Base-by-base conservation (phyloP, 2,797 vertebrate species). In the Pristis pectinata region DNA sequence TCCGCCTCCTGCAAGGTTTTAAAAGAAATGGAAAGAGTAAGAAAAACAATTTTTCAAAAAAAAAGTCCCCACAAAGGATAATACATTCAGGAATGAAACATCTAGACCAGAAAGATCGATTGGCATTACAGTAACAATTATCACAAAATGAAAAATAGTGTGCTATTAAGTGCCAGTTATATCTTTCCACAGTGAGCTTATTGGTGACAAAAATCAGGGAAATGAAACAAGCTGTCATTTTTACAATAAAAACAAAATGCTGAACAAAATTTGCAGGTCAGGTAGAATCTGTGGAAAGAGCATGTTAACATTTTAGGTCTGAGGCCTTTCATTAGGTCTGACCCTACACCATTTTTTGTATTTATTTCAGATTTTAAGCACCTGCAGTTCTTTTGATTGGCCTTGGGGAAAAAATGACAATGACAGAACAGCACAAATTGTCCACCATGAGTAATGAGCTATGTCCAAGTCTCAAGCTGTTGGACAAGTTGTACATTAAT, bases 1-100 rank as follows among this genome's bases (percentile, higher is more conserved):
- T 98, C 98, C 67, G 98, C 98, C 96, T 99, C 99, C 99, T 99
- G 95, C 49, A 92, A 91, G n/a, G 93, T 49, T 72, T 67, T 79
- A 94, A 82, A 72, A 93, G n/a, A 49, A 83, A 9, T 3, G 10
- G 53, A 53, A 72, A 24, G 27, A 74, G 24, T 24, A 74, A 64
- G 0, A 17, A 37, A 80, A 11, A 56, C 13, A 37, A 41, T 37
- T 41, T 67, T 67, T 72, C 13, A 4, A 3, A 49, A 94, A 94
- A 64, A 49, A 67, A n/a, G 85, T 53, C 30, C 0, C 83, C 83
- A 15, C 11, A 56, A 27, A 64, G 9, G 7, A 30, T 74, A 41
- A 64, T 24, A 59, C 49, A 61, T 19, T n/a, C 17, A 37, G 34
- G 13, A 67, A 41, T 85, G 24, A 56, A n/a, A 9, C 15, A 17